Evolutionary conservation across 2,797 vertebrate genomes (phyloP).

Genomic region (Cetoscarus ocellatus): DNA sequence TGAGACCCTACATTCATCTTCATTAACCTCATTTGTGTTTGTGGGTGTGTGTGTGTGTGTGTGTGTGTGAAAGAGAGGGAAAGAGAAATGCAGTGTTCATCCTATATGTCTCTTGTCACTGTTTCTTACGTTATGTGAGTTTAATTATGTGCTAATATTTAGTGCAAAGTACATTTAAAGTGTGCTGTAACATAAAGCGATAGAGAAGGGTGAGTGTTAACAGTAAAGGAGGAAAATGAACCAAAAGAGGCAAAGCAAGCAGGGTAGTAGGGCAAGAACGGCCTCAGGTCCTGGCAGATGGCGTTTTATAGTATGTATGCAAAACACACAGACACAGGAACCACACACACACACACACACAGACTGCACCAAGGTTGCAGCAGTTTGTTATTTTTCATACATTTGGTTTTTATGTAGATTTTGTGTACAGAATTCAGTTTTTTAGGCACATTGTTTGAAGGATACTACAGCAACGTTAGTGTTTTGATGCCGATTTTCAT

Average conservation of each 20-base stretch:
- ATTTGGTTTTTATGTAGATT: background rate
- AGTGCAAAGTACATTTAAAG: constrained; percentile 4
- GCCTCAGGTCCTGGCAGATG: constrained; percentile 88
- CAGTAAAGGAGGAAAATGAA: constrained; percentile 48
- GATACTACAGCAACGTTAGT: background rate
- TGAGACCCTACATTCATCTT: constrained; percentile 82
- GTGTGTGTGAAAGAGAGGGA: constrained; percentile 13
- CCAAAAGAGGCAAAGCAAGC: constrained; percentile 68
- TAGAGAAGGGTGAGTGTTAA: constrained; percentile 29
- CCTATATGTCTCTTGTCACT: constrained; percentile 28
- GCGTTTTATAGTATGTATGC: constrained; percentile 79
- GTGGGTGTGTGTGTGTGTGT: constrained; percentile 24
- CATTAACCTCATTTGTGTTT: constrained; percentile 85
- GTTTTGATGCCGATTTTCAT: too few relatives aligned
- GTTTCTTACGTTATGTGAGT: constrained; percentile 27
- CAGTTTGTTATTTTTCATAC: constrained; percentile 43
- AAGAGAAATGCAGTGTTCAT: constrained; percentile 18
- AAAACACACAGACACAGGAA: constrained; percentile 73
- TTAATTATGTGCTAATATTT: constrained; percentile 32
- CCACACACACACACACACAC: constrained; percentile 55
- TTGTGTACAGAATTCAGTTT: background rate
- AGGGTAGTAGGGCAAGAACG: constrained; percentile 87
- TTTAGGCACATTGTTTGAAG: constrained; percentile 5
- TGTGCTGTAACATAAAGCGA: constrained; percentile 41
- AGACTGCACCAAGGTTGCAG: constrained; percentile 34